Conservation (phyloP, 2,113 vertebrate genomes). For the Phrynosoma platyrhinos region DNA sequence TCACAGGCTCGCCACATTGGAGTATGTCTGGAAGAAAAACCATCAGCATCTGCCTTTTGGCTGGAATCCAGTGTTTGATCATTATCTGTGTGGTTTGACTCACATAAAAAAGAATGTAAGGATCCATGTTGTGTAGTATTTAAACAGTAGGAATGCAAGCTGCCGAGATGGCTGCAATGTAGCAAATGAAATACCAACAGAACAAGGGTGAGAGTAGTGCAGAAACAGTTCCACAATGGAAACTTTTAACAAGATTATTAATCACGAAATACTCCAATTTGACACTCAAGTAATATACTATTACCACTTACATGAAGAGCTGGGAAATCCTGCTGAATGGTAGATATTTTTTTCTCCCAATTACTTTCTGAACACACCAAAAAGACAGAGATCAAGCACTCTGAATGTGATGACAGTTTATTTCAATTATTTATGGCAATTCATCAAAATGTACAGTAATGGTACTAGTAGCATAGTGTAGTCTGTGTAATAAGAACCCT, state of each 20-base stretch:
- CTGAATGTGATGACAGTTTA: constrained; percentile 59
- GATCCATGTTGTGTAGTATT: constrained; percentile 17
- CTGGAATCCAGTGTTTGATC: constrained; percentile 11
- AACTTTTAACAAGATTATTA: neutral
- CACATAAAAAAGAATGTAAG: constrained; percentile 22
- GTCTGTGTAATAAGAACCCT: constrained; percentile 70
- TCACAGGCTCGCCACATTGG: neutral
- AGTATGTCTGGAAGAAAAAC: neutral
- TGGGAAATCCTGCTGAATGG: constrained; percentile 60
- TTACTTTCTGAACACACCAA: constrained; percentile 57
- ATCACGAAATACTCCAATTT: constrained; percentile 34
- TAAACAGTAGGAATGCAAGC: constrained; percentile 10
- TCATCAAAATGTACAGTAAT: constrained; percentile 62
- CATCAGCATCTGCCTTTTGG: constrained; percentile 20
- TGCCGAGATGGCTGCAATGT: constrained; percentile 9
- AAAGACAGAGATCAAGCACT: constrained; percentile 54
- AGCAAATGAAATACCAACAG: neutral
- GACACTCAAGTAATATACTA: constrained; percentile 55
- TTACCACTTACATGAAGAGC: constrained; percentile 56
- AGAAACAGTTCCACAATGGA: neutral
- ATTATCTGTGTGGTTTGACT: constrained; percentile 24
- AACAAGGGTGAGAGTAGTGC: neutral
- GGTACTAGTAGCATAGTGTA: constrained; percentile 51
- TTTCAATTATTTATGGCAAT: constrained; percentile 71
- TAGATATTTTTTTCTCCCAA: constrained; percentile 52